A percentile compares a stretch with the other conserved stretches of the same genome.
Evolutionary conservation across 2,888 invertebrate genomes (phyloP).

Genomic region (Autographa gamma): DNA sequence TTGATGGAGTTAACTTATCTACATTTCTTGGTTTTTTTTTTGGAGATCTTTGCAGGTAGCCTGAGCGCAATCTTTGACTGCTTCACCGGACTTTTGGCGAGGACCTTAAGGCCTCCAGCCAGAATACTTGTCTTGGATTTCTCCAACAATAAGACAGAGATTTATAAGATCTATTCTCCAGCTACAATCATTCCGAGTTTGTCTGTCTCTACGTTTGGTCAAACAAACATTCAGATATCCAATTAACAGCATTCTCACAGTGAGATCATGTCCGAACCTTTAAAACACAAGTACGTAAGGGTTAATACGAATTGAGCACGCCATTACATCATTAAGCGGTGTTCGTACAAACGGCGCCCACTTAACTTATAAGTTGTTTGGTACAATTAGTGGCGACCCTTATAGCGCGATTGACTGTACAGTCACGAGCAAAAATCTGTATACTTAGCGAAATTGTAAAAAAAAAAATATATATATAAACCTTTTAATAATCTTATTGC

Average conservation of each 20-base stretch:
- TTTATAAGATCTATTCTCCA: neutral
- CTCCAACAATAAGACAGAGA: neutral
- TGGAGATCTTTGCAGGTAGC: no score
- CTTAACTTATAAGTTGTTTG: constrained; percentile 43
- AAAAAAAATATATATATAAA: no score
- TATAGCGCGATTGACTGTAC: constrained; percentile 18
- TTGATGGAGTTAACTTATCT: neutral
- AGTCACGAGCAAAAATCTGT: no score
- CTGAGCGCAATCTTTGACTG: no score
- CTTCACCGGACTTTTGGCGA: no score
- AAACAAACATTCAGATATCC: neutral
- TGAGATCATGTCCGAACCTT: constrained; percentile 12
- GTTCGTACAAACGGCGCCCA: constrained; percentile 54
- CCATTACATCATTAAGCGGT: constrained; percentile 63
- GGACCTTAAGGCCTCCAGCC: no score
- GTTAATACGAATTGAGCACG: constrained; percentile 62
- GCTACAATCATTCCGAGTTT: neutral
- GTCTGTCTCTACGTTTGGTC: neutral
- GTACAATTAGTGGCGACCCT: constrained; percentile 54
- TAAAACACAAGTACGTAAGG: constrained; percentile 21
- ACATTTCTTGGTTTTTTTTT: no score
- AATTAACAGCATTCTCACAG: constrained; percentile 10
- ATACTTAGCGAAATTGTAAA: no score
- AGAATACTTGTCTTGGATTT: no score
- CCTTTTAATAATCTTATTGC: no score